A percentile compares a stretch with the other conserved stretches of the same genome.
Conservation (phyloP, 2,113 vertebrate species). For the Phodopus roborovskii region DNA sequence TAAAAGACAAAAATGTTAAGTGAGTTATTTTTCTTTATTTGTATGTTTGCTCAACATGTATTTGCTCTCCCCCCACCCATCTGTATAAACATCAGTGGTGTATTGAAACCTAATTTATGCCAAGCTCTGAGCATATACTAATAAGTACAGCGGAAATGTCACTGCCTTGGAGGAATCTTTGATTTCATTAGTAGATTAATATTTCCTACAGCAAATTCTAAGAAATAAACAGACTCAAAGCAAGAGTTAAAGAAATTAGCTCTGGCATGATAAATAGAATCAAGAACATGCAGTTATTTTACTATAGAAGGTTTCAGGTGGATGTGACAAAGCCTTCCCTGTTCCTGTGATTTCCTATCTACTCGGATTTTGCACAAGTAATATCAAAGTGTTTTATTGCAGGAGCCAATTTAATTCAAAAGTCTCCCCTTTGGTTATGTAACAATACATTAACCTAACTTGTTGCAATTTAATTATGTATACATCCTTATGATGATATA, state of each 20-base stretch:
- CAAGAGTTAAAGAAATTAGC: neutral
- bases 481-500: neutral
- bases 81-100: neutral
- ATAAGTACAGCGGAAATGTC: conserved; percentile 31
- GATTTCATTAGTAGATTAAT: conserved; percentile 55
- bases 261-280: neutral
- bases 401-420: neutral
- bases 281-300: neutral
- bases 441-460: neutral
- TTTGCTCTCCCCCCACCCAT: neutral
- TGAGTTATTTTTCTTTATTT: neutral
- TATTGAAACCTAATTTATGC: neutral
- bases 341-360: neutral
- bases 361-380: neutral
- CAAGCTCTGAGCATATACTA: neutral
- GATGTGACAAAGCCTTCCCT: neutral
- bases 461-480: conserved; percentile 21
- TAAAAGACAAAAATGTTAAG: neutral
- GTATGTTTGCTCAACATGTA: neutral
- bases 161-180: conserved; percentile 17
- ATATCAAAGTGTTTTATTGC: neutral
- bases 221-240: conserved; percentile 33
- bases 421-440: neutral
- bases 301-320: neutral
- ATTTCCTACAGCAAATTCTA: conserved; percentile 31